A percentile compares a stretch with the other conserved stretches of the same genome.
phyloP scores from a whole-genome alignment of 2,797 vertebrate genomes.

The Periparus ater region DNA sequence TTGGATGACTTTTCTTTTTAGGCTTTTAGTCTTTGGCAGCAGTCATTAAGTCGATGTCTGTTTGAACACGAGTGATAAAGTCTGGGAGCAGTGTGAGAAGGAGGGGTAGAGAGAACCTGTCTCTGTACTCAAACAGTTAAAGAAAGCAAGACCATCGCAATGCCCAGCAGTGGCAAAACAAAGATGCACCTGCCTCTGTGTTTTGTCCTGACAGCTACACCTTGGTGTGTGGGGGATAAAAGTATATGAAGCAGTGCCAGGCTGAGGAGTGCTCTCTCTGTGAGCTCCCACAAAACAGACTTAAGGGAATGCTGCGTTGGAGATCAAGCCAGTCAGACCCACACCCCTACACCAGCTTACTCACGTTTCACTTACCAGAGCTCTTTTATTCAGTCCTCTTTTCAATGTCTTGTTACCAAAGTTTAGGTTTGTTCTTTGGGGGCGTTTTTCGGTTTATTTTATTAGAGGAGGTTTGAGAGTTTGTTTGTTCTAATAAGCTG shows the following conservation, averaged over 20 bases:
- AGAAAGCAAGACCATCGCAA: background rate
- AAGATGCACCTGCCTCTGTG: background rate
- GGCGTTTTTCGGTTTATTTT: background rate
- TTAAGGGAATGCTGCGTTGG: background rate
- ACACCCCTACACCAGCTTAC: background rate
- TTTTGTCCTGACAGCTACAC: background rate
- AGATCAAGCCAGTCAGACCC: background rate
- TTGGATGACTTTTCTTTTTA: background rate
- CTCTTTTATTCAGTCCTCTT: background rate
- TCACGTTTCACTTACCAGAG: background rate
- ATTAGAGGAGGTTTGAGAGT: conserved; percentile 30
- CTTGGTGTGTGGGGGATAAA: background rate
- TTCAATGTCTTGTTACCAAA: background rate
- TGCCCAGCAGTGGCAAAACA: background rate
- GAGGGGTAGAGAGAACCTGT: background rate
- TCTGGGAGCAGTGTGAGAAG: background rate
- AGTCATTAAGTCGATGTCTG: too few relatives aligned
- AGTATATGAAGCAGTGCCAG: background rate
- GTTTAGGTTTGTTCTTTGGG: background rate
- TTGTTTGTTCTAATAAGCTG: conserved; percentile 65
- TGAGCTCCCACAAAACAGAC: background rate
- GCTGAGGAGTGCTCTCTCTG: background rate
- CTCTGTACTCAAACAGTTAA: background rate
- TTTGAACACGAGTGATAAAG: background rate
- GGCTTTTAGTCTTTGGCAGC: background rate